Evolutionary conservation across 1,140 invertebrate genomes (phyloP), one percentile per base, ranked within the genome.

Genomic region (Drosophila nikananu): DNA sequence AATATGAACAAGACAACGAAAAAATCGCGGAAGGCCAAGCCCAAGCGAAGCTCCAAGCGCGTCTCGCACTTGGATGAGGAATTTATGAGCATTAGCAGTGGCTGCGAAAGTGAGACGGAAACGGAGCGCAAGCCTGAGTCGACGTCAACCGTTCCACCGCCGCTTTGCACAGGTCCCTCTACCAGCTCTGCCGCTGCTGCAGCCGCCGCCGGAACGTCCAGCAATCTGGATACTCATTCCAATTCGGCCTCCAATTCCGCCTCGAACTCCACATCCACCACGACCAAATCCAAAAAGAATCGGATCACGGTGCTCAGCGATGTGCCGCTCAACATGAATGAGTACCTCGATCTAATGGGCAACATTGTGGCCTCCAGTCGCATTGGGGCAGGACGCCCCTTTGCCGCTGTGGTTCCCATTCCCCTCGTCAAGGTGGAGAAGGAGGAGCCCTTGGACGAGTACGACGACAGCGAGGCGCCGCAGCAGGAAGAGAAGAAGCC

Each of bases 311-410:
- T 92, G 41, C 67, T 92, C 5, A 92, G 91, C 51, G 91, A 92
- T 80, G 91, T 92, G 12, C 91, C 92, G 37, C 81, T 92, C 2
- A 92, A 92, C 62, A 91, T 92, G 76, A 92, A 91, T 42, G 91
- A 92, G 68, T 92, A 92, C 72, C 59, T 92, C 8, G 91, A 92
- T 81, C 48, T 92, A 23, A 91, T 92, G 54, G 91, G 91, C 27
- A 92, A 92, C 55, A 92, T 92, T 48, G 86, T 92, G 37, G 91
- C 91, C 17, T 92, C 91, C 5, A 91, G 86, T 75, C 92, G 92
- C 21, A 87, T 92, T 44, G 74, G 83, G 9, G 72, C 80, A 0
- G 44, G 55, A 0, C 80, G 87, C 25, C 78, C 87, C 8, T 87
- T 92, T 65, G 77, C 87, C 10, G 76, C 91, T 2, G 71, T 86